Base-by-base conservation (phyloP, 1,140 invertebrate species). In the Kradibia gibbosae region DNA sequence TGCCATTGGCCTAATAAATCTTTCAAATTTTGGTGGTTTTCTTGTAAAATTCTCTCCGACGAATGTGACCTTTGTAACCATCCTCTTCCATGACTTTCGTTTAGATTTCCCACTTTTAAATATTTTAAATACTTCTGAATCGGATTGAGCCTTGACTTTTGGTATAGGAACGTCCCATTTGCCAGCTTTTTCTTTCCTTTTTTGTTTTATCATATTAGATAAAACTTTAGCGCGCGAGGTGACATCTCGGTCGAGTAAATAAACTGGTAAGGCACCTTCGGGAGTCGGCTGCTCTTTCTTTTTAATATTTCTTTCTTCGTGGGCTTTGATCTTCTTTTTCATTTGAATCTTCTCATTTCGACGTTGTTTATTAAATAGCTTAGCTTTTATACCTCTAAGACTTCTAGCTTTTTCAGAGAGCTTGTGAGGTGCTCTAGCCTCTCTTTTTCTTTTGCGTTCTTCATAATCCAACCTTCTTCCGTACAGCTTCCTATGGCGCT, bases 131-230 rank as follows among this genome's bases (percentile, higher is more conserved):
- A 99, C 98, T 92, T 99, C 99, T 0, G 97, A 94, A 88, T 99
- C 99, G n/a, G 97, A 97, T 85, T 99, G 97, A 1, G 98, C 98
- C 88, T 95, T 94, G 0, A 99, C 98, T 94, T 99, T 99, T 0
- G 99, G 99, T 87, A 99, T 96, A 0, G 99, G 99, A 0, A 99
- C 99, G 87, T 99, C 97, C 98, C 98, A 99, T 94, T 99, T 99
- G 0, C 98, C 99, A 79, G 98, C 98, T 89, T 99, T 99, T 91
- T 99, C 99, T 91, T 99, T 99, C 2, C 99, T 93, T 91, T 99
- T 99, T 90, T 99, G 98, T 92, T 99, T 99, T 80, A 99, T 99
- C 96, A 99, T 99, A 89, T 99, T 99, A 0, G 98, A 99, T 0
- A 99, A 92, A 28, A 99, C 95, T 92, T 99, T 99, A 5, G 98